Base-by-base conservation (phyloP, 2,888 invertebrate genomes). In the Bembecia ichneumoniformis region DNA sequence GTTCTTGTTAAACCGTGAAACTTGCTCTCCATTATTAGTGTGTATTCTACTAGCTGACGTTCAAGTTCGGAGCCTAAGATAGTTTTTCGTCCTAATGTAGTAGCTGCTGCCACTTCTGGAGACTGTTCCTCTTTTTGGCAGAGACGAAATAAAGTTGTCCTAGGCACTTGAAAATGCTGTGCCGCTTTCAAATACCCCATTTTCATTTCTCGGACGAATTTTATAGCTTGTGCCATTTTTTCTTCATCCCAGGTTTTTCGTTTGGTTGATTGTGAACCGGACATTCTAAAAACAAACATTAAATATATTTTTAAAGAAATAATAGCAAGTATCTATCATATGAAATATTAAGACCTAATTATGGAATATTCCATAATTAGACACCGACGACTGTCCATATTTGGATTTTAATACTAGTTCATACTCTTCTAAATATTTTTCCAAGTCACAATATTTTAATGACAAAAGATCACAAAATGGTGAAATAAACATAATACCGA, bases 21-120 rank as follows among this genome's bases (percentile, higher is more conserved):
- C 49, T 51, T 52, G 51, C 49, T 51, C 51, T 51, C 55, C 55
- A 50, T 49, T 55, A 35, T 35, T 52, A 52, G 55, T 54, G 47
- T 47, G 50, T 51, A 40, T 40, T 48, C n/a, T n/a, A n/a, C n/a
- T n/a, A n/a, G n/a, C n/a, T n/a, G n/a, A n/a, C n/a, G n/a, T n/a
- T n/a, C 50, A 55, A 51, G 52, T 43, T 49, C 52, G 43, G 54
- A 51, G 51, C 46, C 48, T 46, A 52, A 52, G 47, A n/a, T n/a
- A n/a, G 51, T 50, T 49, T 36, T 48, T 51, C 51, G 52, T 53
- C 50, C 53, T 51, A 13, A 13, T 43, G 7, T 13, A 9, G n/a
- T 15, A 71, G 66, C 34, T 53, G 53, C 3, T 35, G n/a, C 35
- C 10, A 35, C 5, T 4, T 35, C 35, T 35, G 10, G 10, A 35